Conservation (phyloP, 2,888 invertebrate species). For the Hemistola chrysoprasaria region DNA sequence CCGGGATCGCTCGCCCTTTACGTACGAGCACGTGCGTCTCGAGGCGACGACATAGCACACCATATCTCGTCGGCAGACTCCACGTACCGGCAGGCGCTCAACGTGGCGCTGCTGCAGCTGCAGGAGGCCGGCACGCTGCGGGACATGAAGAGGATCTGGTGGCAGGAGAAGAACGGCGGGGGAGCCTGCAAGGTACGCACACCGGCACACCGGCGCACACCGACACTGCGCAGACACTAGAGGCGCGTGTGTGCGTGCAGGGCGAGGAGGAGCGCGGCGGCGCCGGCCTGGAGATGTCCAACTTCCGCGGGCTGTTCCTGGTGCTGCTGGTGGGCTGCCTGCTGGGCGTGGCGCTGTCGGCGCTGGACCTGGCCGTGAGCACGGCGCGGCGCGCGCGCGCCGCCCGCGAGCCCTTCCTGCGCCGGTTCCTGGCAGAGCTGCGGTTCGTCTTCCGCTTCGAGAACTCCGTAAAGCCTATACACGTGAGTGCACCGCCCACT, state of each 20-base stretch:
- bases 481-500: conserved; percentile 32
- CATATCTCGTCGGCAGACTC: conserved; percentile 74
- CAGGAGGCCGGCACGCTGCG: conserved; percentile 92
- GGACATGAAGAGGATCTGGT: conserved; percentile 93
- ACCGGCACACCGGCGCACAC: not conserved
- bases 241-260: conserved; percentile 33
- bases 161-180: conserved; percentile 92
- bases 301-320: conserved; percentile 91
- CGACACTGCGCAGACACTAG: not conserved
- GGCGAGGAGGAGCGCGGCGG: conserved; percentile 53
- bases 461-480: conserved; percentile 59
- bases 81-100: conserved; percentile 88
- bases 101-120: conserved; percentile 90
- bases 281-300: conserved; percentile 82
- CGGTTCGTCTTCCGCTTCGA: conserved; percentile 70
- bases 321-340: conserved; percentile 87
- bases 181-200: conserved; percentile 84
- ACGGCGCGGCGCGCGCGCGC: conserved; percentile 47
- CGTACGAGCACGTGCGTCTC: not conserved
- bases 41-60: not conserved
- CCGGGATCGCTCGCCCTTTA: no score
- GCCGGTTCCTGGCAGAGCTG: conserved; percentile 56
- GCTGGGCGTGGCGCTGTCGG: conserved; percentile 84
- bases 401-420: conserved; percentile 39
- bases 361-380: conserved; percentile 80